phyloP scores from a whole-genome alignment of 2,113 vertebrate genomes.

The Laterallus jamaicensis region DNA sequence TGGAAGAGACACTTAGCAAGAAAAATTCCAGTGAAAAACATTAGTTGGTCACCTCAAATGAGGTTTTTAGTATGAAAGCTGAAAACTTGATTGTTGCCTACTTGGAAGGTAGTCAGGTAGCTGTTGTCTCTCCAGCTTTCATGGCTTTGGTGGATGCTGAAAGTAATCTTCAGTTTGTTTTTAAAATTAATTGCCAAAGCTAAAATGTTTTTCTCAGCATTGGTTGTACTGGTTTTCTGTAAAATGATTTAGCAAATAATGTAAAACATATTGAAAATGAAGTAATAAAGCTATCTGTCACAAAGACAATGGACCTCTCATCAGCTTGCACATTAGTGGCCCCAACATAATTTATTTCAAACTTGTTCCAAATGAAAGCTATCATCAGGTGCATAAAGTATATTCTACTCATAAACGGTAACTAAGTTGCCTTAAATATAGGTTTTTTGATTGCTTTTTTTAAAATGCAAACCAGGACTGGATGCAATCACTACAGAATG shows the following conservation, averaged over 20 bases:
- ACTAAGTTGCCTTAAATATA: constrained; percentile 5
- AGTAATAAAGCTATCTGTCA: constrained; percentile 25
- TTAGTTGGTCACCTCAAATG: not conserved
- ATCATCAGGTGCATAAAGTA: not conserved
- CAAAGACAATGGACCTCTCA: not conserved
- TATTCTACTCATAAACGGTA: constrained; percentile 13
- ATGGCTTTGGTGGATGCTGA: not conserved
- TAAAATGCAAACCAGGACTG: not conserved
- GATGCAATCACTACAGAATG: not conserved
- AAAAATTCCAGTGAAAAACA: not conserved
- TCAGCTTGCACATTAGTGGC: not conserved
- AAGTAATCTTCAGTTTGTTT: not conserved
- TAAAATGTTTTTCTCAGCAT: not conserved
- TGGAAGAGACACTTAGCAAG: not conserved
- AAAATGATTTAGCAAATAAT: constrained; percentile 34
- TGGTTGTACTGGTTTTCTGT: constrained; percentile 44
- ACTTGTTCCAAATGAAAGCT: not conserved
- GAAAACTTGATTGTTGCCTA: not conserved
- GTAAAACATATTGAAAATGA: not conserved
- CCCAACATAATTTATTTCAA: not conserved
- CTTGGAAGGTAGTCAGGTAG: not conserved
- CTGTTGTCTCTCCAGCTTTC: not conserved
- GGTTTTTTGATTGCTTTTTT: not conserved
- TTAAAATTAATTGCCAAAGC: not conserved
- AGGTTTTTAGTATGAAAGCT: not conserved